Base-by-base conservation (phyloP, 2,888 invertebrate species). In the Seira sanloemensis region DNA sequence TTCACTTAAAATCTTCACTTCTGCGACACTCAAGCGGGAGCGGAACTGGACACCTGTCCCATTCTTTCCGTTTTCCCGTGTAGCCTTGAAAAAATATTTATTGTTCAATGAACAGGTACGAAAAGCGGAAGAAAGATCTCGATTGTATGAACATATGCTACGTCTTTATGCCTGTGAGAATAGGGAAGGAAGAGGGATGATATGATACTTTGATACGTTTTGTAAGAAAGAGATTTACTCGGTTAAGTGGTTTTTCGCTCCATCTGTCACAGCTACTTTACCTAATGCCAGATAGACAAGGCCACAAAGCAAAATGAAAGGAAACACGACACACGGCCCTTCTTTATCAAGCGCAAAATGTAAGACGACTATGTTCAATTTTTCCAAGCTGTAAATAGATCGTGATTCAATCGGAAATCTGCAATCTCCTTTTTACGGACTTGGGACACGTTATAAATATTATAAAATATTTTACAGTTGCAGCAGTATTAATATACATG, bases 1-100 rank as follows among this genome's bases (percentile, higher is more conserved):
- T 83, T 71, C 72, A 77, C 77, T 83, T 83, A 73, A 77, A 77
- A 72, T 71, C 72, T 78, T 78, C 27, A 69, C 71, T 72, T 58
- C 58, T n/a, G n/a, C 58, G 5, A 58, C 58, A n/a, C 58, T 58
- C n/a, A 58, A 58, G 58, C 7, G 18, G 58, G 58, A 12, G 58
- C 9, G n/a, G 18, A 58, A 58, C 46, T 21, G 46, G 75, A 62
- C 75, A 66, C 66, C 75, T 75, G 74, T 74, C 74, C 74, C 21
- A 12, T 58, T 58, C n/a, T n/a, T 58, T n/a, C 37, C 4, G 37
- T 58, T 58, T 58, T 58, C 58, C 58, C 21, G 54, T 21, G 21
- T 27, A 72, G 9, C 27, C 9, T 25, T 26, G 21, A 18, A 54
- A 19, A 25, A 25, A 50, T 18, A 71, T 26, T 54, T 54, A 62